Percentiles rank a stretch among this genome's conserved stretches.
phyloP scores from a whole-genome alignment of 2,113 vertebrate genomes.

The Podarcis muralis region DNA sequence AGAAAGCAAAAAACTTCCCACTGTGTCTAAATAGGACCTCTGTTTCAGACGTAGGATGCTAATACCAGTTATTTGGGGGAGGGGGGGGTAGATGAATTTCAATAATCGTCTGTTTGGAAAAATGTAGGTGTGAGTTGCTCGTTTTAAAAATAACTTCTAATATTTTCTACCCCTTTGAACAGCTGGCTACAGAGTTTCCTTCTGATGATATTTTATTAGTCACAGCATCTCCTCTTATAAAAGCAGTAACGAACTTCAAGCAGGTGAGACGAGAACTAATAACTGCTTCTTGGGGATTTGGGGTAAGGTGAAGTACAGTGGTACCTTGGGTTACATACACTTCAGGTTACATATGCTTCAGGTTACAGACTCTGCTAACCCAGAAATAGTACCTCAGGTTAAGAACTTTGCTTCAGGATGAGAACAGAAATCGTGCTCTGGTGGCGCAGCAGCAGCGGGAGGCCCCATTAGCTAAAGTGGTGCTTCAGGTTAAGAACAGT shows the following conservation, averaged over 20 bases:
- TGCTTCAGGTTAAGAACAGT: too few relatives aligned
- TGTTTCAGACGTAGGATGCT: neutral
- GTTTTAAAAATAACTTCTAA: neutral
- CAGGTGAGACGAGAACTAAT: constrained; percentile 77
- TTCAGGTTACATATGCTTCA: too few relatives aligned
- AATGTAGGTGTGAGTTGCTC: neutral
- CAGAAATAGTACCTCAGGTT: too few relatives aligned
- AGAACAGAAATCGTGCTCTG: too few relatives aligned
- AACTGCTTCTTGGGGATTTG: neutral
- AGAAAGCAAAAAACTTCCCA: neutral
- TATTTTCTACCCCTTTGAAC: constrained; percentile 23
- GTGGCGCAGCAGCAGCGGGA: too few relatives aligned
- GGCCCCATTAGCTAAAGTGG: too few relatives aligned
- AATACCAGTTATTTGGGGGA: neutral
- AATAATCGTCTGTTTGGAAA: neutral
- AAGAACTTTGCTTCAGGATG: too few relatives aligned
- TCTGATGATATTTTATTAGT: constrained; percentile 84
- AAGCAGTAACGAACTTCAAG: constrained; percentile 90
- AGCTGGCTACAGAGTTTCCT: constrained; percentile 88
- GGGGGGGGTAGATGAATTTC: neutral
- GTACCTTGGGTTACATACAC: too few relatives aligned
- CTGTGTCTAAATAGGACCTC: neutral
- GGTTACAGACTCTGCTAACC: too few relatives aligned
- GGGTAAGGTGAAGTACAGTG: too few relatives aligned
- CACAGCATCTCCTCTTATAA: constrained; percentile 88